phyloP scores from a whole-genome alignment of 2,888 invertebrate genomes.

The Scaptomyza caliginosa region DNA sequence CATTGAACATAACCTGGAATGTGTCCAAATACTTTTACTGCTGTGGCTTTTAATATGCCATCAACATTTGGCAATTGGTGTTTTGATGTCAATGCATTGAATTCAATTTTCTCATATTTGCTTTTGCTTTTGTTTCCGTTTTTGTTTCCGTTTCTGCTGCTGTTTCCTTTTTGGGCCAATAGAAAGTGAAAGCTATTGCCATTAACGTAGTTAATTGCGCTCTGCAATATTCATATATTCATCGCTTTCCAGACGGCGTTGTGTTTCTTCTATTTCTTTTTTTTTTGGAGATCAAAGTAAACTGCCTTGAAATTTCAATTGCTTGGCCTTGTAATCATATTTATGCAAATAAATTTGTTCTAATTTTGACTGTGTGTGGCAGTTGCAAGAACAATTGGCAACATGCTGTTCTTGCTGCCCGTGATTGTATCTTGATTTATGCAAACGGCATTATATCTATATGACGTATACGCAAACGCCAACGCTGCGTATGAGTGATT shows the following conservation, averaged over 20 bases:
- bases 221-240: slow-evolving; percentile 44
- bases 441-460: slow-evolving; percentile 44
- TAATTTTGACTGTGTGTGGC: slow-evolving; percentile 42
- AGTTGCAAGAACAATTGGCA: slow-evolving; percentile 54
- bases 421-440: slow-evolving; percentile 51
- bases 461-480: slow-evolving; percentile 21
- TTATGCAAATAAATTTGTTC: slow-evolving; percentile 66
- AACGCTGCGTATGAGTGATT: slow-evolving; percentile 51
- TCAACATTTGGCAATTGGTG: slow-evolving; percentile 62
- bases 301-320: slow-evolving; percentile 31
- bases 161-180: slow-evolving; percentile 13
- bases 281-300: slow-evolving; percentile 56
- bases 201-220: slow-evolving; percentile 60
- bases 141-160: slow-evolving; percentile 13
- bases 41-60: slow-evolving; percentile 56
- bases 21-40: slow-evolving; percentile 47
- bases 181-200: slow-evolving; percentile 57
- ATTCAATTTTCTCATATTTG: slow-evolving; percentile 37
- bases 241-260: slow-evolving; percentile 30
- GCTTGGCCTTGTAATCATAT: slow-evolving; percentile 51
- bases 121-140: slow-evolving; percentile 53
- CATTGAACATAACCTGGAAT: slow-evolving; percentile 25
- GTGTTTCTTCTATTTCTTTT: slow-evolving; percentile 18
- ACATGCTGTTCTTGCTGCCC: slow-evolving; percentile 38
- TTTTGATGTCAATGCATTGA: slow-evolving; percentile 66